Conservation (phyloP, 2,797 vertebrate species). For the Peromyscus melanophrys region DNA sequence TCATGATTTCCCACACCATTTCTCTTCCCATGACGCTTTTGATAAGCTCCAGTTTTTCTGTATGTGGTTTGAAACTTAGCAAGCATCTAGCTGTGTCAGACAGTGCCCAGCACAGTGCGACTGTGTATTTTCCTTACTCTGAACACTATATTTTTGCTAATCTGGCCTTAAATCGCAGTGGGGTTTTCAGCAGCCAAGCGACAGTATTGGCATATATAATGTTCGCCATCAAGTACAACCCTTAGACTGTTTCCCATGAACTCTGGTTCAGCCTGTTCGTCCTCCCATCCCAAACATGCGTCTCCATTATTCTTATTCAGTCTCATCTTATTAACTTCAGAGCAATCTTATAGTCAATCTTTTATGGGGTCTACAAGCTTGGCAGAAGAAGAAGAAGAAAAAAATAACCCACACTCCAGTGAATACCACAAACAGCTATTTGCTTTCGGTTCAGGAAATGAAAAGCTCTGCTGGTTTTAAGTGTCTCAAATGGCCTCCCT, state of each 20-base stretch:
- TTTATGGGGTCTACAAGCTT: constrained; percentile 66
- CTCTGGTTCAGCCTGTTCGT: constrained; percentile 38
- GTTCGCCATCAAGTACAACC: constrained; percentile 47
- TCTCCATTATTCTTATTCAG: constrained; percentile 74
- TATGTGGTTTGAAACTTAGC: constrained; percentile 38
- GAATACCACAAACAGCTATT: constrained; percentile 83
- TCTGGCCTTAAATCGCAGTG: constrained; percentile 49
- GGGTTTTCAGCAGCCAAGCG: constrained; percentile 64
- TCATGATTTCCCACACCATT: constrained; percentile 22
- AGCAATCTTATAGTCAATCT: constrained; percentile 41
- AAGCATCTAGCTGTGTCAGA: not conserved
- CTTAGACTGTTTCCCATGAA: constrained; percentile 47
- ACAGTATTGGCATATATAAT: constrained; percentile 38
- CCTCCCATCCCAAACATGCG: constrained; percentile 17
- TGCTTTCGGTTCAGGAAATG: constrained; percentile 84
- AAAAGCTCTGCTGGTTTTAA: constrained; percentile 81
- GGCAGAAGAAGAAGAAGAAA: constrained; percentile 61
- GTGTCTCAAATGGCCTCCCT: constrained; percentile 76
- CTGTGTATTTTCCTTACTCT: not conserved
- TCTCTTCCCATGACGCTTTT: constrained; percentile 14
- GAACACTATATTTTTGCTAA: constrained; percentile 64
- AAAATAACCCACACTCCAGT: constrained; percentile 56
- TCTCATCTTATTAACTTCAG: constrained; percentile 72
- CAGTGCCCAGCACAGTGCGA: not conserved
- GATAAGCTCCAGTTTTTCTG: constrained; percentile 42